Base-by-base conservation (phyloP, 2,113 vertebrate species). In the Mixornis gularis region DNA sequence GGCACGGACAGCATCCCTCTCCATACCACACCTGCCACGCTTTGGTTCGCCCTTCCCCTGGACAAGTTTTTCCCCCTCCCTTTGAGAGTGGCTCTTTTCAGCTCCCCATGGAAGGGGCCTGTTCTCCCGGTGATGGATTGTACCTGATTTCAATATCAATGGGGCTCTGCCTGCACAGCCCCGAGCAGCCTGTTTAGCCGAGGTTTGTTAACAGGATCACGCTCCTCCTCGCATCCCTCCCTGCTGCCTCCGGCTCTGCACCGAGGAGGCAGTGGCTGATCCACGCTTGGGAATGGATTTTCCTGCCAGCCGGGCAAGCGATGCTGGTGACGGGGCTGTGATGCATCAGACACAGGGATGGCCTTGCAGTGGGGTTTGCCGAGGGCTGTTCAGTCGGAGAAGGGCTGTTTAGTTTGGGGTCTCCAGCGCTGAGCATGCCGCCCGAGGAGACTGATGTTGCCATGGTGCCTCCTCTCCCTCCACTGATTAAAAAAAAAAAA, bases 81-180 rank as follows among this genome's bases (percentile, higher is more conserved):
- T 95, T 71, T 95, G 94, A 96, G 84, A 96, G 91, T 87, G 83
- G 71, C 89, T 96, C 97, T 96, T 98, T 98, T 96, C 97, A 97
- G 98, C 93, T 87, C 41, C 56, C 92, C 62, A 20, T 97, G 95
- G 98, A 98, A 97, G 89, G 96, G 92, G 94, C 95, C 97, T 96
- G 95, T 96, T 95, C 90, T 25, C 63, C 87, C 85, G 34, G 81
- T 97, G 98, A 98, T 98, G 95, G 97, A 98, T 98, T 95, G 97
- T 91, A 25, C 95, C 95, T 95, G 93, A 97, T 98, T 98, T 98
- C 97, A 98, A 98, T 98, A 98, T 98, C 98, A 98, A 98, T 97
- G 96, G 87, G 82, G 70, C 85, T 76, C 51, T 91, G 93, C 73
- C 83, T 34, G 52, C 55, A 17, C 26, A 78, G 90, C 73, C 14